Evolutionary conservation across 2,888 invertebrate species (phyloP).

Genomic region (Drosophila leonis): DNA sequence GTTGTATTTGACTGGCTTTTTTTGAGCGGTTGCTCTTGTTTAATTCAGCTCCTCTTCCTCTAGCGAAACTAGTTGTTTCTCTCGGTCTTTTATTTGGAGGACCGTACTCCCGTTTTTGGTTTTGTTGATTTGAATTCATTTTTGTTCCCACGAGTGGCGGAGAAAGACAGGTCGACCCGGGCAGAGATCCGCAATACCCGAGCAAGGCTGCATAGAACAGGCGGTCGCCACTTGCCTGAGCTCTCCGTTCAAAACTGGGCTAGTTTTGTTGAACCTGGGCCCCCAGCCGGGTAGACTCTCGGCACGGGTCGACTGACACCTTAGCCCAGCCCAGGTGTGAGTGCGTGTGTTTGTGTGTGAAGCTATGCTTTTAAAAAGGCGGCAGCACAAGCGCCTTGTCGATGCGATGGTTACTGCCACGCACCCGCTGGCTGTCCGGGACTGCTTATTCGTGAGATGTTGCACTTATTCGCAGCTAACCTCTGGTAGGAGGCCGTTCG

Average conservation of each 20-base stretch:
- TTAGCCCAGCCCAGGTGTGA: slow-evolving; percentile 33
- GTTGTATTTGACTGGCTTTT: not conserved
- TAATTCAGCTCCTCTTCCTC: not conserved
- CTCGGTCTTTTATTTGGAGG: slow-evolving; percentile 13
- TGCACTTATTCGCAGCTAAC: slow-evolving; percentile 32
- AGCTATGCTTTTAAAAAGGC: slow-evolving; percentile 12
- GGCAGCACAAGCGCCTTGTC: slow-evolving; percentile 19
- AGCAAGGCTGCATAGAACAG: slow-evolving; percentile 27
- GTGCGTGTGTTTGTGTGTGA: slow-evolving; percentile 1
- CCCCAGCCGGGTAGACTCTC: slow-evolving; percentile 34
- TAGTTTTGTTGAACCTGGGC: slow-evolving; percentile 23
- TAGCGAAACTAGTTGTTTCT: not conserved
- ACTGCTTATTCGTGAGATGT: slow-evolving; percentile 25
- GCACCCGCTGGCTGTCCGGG: slow-evolving; percentile 31
- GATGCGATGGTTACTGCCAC: not conserved
- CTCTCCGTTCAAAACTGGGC: slow-evolving; percentile 29
- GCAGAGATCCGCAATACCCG: slow-evolving; percentile 38
- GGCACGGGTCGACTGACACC: slow-evolving; percentile 38
- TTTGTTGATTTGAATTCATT: slow-evolving; percentile 26
- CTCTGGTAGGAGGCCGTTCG: slow-evolving; percentile 24
- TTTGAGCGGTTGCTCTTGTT: not conserved
- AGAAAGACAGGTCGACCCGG: slow-evolving; percentile 5
- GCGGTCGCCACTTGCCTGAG: slow-evolving; percentile 26
- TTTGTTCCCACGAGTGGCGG: slow-evolving; percentile 27
- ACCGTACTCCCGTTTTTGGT: slow-evolving; percentile 11